Conservation (phyloP, 2,888 invertebrate genomes). For the Diogma glabrata region DNA sequence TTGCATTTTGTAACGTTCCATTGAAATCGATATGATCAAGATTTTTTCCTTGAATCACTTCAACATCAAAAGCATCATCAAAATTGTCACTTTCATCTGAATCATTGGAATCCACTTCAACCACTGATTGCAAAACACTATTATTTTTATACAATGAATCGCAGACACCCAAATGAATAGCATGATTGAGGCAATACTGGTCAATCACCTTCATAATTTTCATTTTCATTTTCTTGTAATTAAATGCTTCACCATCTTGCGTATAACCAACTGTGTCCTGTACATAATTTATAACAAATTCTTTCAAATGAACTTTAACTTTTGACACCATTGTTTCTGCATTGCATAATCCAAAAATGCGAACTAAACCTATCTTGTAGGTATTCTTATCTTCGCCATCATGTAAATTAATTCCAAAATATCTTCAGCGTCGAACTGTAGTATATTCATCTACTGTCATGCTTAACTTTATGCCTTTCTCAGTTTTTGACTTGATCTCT, state of each 20-base stretch:
- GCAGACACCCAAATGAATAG: too few relatives aligned
- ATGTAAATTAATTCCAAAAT: constrained; percentile 4
- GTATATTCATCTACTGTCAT: constrained; percentile 2
- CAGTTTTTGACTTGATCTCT: not conserved
- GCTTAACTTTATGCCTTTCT: constrained; percentile 1
- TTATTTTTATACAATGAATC: not conserved
- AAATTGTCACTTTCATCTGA: constrained; percentile 1
- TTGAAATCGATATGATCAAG: not conserved
- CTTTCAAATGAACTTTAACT: too few relatives aligned
- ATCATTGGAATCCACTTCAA: not conserved
- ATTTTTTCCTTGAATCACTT: too few relatives aligned
- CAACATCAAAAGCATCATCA: too few relatives aligned
- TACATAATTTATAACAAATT: not conserved
- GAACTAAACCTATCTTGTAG: too few relatives aligned
- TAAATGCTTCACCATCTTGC: too few relatives aligned
- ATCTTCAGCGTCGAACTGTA: not conserved
- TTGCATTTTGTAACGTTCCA: constrained; percentile 1
- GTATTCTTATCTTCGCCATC: too few relatives aligned
- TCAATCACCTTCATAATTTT: too few relatives aligned
- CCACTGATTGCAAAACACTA: not conserved
- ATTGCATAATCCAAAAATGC: not conserved
- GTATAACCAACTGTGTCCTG: too few relatives aligned
- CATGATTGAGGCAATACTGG: too few relatives aligned
- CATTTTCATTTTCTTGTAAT: too few relatives aligned
- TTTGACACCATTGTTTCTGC: not conserved